Conservation (phyloP, 2,113 vertebrate genomes). For the Brachirus orientalis region DNA sequence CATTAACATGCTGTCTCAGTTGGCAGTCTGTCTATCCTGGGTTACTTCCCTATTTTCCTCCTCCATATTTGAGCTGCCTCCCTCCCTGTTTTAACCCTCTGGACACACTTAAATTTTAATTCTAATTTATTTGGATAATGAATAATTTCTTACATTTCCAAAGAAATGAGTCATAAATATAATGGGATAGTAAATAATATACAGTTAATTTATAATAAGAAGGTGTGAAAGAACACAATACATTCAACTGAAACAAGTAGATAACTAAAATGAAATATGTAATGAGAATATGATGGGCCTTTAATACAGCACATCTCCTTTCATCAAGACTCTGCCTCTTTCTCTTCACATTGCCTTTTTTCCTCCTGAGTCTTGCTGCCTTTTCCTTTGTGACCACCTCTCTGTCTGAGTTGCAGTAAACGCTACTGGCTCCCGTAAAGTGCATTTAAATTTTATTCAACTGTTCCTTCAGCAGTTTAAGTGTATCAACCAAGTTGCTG, state of each 20-base stretch:
- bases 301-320: conserved; percentile 14
- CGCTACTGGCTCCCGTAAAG: conserved; percentile 33
- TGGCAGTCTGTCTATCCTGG: conserved; percentile 72
- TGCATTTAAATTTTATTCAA: conserved; percentile 65
- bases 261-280: conserved; percentile 32
- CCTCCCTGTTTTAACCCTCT: conserved; percentile 41
- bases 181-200: conserved; percentile 22
- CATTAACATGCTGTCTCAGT: conserved; percentile 75
- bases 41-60: conserved; percentile 64
- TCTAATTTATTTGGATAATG: conserved; percentile 48
- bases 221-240: conserved; percentile 6
- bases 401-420: conserved; percentile 46
- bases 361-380: conserved; percentile 30
- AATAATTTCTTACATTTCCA: conserved; percentile 31
- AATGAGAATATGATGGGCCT: conserved; percentile 15
- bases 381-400: conserved; percentile 32
- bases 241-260: conserved; percentile 16
- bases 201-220: conserved; percentile 22
- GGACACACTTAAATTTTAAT: conserved; percentile 34
- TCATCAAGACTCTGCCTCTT: conserved; percentile 16
- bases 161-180: conserved; percentile 28
- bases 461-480: conserved; percentile 45
- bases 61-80: conserved; percentile 58
- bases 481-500: conserved; percentile 48
- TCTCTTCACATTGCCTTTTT: conserved; percentile 6